phyloP scores from a whole-genome alignment of 2,888 invertebrate species.

The Watsonalla binaria region DNA sequence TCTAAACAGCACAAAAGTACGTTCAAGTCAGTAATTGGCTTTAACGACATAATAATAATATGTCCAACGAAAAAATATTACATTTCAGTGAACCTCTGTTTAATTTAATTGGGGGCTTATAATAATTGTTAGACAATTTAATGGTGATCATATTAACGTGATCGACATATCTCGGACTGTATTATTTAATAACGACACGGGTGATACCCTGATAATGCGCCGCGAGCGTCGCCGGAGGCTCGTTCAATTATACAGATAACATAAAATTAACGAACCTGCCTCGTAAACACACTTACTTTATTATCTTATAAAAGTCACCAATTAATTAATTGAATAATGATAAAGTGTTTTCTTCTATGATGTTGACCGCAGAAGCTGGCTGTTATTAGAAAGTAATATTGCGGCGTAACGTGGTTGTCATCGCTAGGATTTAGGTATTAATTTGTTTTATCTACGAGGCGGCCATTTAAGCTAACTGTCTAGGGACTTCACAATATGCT shows the following conservation, averaged over 20 bases:
- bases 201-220: slow-evolving; percentile 33
- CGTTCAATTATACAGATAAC: slow-evolving; percentile 68
- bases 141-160: slow-evolving; percentile 26
- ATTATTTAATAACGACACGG: slow-evolving; percentile 32
- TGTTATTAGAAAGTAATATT: slow-evolving; percentile 43
- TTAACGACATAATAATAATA: no score
- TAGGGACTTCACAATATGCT: slow-evolving; percentile 34
- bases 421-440: slow-evolving; percentile 40
- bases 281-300: slow-evolving; percentile 72
- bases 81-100: not conserved
- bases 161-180: slow-evolving; percentile 28
- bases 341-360: slow-evolving; percentile 56
- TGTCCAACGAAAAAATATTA: not conserved
- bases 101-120: not conserved
- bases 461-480: slow-evolving; percentile 30
- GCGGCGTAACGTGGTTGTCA: slow-evolving; percentile 52
- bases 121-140: slow-evolving; percentile 17
- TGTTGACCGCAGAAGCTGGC: slow-evolving; percentile 30
- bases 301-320: slow-evolving; percentile 73
- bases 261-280: slow-evolving; percentile 69
- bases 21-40: no score
- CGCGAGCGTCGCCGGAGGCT: slow-evolving; percentile 43
- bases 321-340: slow-evolving; percentile 77
- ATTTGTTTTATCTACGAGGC: slow-evolving; percentile 39
- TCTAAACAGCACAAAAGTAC: no score